phyloP scores from a whole-genome alignment of 2,888 invertebrate genomes.

The Sphaerophoria rueppellii region DNA sequence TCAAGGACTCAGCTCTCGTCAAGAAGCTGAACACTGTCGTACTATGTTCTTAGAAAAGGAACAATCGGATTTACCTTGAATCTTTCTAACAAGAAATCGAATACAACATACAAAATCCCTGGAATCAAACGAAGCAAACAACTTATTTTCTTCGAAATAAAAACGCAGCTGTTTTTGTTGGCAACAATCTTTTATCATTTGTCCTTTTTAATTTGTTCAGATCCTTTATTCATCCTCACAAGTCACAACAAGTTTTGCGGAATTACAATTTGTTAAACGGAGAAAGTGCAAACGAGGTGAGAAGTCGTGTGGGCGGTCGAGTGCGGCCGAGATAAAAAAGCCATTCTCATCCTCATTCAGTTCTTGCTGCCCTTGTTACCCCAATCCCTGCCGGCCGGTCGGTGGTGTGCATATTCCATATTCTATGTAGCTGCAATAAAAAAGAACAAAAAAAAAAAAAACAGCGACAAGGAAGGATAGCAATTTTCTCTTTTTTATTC shows the following conservation, averaged over 20 bases:
- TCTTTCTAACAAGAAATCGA: too few relatives aligned
- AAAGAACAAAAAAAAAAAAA: constrained; percentile 19
- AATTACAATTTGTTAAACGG: constrained; percentile 25
- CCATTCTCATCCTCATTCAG: constrained; percentile 36
- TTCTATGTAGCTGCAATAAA: constrained; percentile 38
- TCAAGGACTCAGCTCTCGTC: too few relatives aligned
- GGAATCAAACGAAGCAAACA: too few relatives aligned
- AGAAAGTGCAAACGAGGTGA: constrained; percentile 60
- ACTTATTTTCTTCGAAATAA: too few relatives aligned
- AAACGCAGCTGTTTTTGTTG: too few relatives aligned
- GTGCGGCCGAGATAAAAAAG: not conserved
- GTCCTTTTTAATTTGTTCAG: constrained; percentile 6
- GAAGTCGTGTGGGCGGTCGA: constrained; percentile 47
- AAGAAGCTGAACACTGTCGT: too few relatives aligned
- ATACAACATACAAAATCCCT: too few relatives aligned
- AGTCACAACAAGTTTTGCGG: not conserved
- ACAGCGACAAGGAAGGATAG: constrained; percentile 41
- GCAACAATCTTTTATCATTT: too few relatives aligned
- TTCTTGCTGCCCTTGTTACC: not conserved
- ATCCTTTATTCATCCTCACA: not conserved
- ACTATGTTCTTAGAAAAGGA: too few relatives aligned
- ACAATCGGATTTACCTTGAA: too few relatives aligned
- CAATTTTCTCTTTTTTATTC: constrained; percentile 54
- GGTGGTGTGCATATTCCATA: constrained; percentile 8
- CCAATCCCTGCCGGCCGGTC: not conserved